Conservation (phyloP, 1,140 invertebrate species). For the Hylaeus volcanicus region DNA sequence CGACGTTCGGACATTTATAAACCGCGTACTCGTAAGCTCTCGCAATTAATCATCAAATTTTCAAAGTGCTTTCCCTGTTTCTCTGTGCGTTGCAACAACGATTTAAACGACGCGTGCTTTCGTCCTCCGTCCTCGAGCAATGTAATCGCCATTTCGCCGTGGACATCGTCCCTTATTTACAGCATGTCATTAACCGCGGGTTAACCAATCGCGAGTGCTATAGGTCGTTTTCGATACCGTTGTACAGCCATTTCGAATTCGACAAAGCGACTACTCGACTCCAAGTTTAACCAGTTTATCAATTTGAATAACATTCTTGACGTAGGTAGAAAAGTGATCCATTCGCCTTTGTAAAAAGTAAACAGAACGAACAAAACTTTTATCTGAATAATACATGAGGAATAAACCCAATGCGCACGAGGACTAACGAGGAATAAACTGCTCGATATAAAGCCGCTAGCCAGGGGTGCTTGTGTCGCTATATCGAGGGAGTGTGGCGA, state of each 20-base stretch:
- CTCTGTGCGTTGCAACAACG: no score
- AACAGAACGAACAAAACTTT: no score
- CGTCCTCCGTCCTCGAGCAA: background rate
- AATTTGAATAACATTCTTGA: no score
- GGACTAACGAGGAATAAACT: no score
- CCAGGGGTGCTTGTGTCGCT: no score
- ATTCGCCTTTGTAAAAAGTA: no score
- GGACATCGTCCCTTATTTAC: background rate
- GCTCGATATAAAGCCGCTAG: no score
- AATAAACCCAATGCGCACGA: no score
- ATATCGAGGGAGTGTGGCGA: no score
- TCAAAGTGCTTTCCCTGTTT: background rate
- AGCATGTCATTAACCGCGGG: conserved; percentile 1
- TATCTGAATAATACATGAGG: no score
- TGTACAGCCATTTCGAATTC: background rate
- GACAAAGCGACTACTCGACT: background rate
- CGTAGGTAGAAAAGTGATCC: no score
- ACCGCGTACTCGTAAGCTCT: background rate
- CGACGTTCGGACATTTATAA: conserved; percentile 6
- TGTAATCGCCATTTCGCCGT: background rate
- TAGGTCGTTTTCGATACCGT: background rate
- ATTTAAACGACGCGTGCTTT: background rate
- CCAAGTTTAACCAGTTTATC: background rate
- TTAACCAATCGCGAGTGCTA: background rate
- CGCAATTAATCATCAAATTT: conserved; percentile 8